Evolutionary conservation across 2,888 invertebrate species (phyloP).

Genomic region (Hedya salicella): DNA sequence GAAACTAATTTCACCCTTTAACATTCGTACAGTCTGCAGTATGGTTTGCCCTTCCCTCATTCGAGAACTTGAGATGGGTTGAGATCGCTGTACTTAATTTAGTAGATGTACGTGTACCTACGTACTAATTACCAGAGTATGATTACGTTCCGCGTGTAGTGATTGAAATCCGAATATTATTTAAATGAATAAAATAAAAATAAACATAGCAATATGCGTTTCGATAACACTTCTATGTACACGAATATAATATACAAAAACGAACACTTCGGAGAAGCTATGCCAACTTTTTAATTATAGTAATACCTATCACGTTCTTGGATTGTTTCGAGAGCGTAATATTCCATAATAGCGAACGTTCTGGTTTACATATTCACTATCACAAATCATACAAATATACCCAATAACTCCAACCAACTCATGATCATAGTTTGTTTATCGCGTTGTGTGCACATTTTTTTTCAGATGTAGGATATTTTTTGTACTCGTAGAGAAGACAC

Average conservation of each 20-base stretch:
- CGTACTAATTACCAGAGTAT: neutral
- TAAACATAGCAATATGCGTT: no score
- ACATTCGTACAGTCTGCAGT: slow-evolving; percentile 37
- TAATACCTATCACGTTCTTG: no score
- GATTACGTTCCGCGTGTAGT: neutral
- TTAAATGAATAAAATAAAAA: no score
- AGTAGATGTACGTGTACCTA: slow-evolving; percentile 9
- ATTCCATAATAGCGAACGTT: no score
- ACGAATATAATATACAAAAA: no score
- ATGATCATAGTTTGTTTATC: neutral
- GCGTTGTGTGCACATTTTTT: neutral
- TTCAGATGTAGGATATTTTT: slow-evolving; percentile 51
- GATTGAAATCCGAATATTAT: no score
- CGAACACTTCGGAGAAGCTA: no score
- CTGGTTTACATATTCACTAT: no score
- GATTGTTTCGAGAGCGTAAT: no score
- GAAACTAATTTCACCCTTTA: slow-evolving; percentile 45
- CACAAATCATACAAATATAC: no score
- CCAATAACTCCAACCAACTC: neutral
- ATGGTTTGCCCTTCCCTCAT: slow-evolving; percentile 24
- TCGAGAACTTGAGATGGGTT: slow-evolving; percentile 1
- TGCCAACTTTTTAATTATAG: no score
- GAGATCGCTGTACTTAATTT: slow-evolving; percentile 6
- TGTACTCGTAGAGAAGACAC: slow-evolving; percentile 46
- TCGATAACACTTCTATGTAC: no score